phyloP scores from a whole-genome alignment of 2,113 vertebrate genomes.

The Pseudopipra pipra region DNA sequence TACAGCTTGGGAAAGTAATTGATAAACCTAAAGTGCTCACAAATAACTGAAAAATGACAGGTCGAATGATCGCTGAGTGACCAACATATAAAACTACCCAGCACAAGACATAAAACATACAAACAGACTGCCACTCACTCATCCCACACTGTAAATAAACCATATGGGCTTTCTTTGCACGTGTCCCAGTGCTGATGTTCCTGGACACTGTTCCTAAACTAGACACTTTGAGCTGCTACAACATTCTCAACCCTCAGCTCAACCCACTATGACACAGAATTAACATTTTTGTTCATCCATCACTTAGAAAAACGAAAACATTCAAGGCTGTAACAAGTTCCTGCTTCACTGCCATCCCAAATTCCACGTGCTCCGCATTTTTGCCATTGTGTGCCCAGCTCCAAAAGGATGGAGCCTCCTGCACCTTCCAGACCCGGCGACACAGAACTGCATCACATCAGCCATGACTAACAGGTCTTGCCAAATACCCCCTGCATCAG shows the following conservation, averaged over 20 bases:
- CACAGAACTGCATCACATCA: neutral
- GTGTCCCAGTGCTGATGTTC: neutral
- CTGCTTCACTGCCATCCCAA: neutral
- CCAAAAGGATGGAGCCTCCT: accelerated
- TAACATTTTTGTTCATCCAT: neutral
- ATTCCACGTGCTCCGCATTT: accelerated
- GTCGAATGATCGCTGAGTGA: conserved; percentile 18
- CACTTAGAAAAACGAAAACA: neutral
- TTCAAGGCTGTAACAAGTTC: neutral
- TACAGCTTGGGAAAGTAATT: conserved; percentile 67
- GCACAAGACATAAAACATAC: neutral
- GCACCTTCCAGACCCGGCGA: neutral
- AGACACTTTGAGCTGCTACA: neutral
- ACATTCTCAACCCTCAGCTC: neutral
- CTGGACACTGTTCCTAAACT: neutral
- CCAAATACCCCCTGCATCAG: neutral
- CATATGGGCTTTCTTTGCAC: neutral
- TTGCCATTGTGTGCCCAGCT: neutral
- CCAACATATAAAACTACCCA: conserved; percentile 19
- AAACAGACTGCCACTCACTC: neutral
- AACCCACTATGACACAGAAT: neutral
- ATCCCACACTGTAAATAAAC: neutral
- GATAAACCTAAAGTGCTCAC: conserved; percentile 61
- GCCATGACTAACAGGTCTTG: no score
- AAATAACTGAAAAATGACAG: conserved; percentile 62